phyloP scores from a whole-genome alignment of 2,113 vertebrate genomes.

The Sminthopsis crassicaudata region DNA sequence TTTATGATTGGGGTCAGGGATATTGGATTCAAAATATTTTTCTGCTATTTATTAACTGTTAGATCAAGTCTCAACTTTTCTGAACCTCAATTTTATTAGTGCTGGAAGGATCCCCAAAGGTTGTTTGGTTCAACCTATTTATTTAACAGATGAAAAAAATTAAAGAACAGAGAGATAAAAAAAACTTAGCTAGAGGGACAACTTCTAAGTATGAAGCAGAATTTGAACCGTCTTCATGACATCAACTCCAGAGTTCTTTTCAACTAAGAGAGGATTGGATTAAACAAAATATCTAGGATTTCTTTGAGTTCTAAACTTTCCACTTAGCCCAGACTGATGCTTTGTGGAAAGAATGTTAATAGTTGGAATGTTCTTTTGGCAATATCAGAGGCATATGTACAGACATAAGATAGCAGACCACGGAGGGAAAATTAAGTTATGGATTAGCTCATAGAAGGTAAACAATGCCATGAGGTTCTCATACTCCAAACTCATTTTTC shows the following conservation, averaged over 20 bases:
- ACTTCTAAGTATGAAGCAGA: neutral
- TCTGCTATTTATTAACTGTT: neutral
- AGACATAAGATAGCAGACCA: neutral
- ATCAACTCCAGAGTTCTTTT: neutral
- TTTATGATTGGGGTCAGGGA: neutral
- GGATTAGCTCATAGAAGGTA: neutral
- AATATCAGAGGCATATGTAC: neutral
- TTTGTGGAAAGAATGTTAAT: neutral
- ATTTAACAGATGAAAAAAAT: neutral
- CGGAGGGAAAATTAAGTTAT: no score
- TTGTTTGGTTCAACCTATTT: neutral
- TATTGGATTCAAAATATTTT: neutral
- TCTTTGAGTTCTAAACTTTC: neutral
- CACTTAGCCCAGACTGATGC: neutral
- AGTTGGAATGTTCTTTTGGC: neutral
- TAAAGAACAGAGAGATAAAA: neutral
- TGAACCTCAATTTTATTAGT: neutral
- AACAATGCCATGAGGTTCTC: neutral
- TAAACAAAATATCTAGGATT: neutral
- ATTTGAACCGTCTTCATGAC: neutral
- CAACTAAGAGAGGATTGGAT: neutral
- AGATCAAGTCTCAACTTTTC: neutral
- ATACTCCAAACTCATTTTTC: neutral
- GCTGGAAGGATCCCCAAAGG: neutral
- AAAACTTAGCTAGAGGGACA: neutral